Base-by-base conservation (phyloP, 2,113 vertebrate genomes). In the Salvator merianae region DNA sequence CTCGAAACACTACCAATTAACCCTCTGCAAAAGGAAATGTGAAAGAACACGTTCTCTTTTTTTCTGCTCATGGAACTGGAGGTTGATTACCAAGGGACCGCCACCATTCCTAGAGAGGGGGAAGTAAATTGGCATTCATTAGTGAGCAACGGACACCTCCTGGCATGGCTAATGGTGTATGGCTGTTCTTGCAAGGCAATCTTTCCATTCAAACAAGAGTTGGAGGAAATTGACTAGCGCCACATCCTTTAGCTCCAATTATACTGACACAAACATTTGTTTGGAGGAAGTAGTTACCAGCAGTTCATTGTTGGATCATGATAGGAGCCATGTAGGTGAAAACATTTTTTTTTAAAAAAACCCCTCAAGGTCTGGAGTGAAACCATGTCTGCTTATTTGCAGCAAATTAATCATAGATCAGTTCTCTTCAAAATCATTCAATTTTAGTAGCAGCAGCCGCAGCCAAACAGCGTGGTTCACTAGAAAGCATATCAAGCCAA, bases 131-230 rank as follows among this genome's bases (percentile, higher is more conserved):
- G 84, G 88, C 70, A n/a, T 88, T 88, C 92, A 95, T 90, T 88
- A 93, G 85, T n/a, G 77, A 66, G 24, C 0, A 0, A 20, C 88
- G 84, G 83, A 84, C 65, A 84, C 70, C 50, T 94, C 91, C 94
- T 94, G 94, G 90, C 91, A 91, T 94, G 95, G 88, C 80, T 76
- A 10, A 77, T 88, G 81, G 66, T 77, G 80, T 89, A 79, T 72
- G 76, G 10, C 10, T 90, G 82, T 86, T 71, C 88, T 91, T 82
- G 76, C 68, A 71, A 86, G 85, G 85, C 66, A 62, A 79, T 50
- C 43, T 87, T 93, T 94, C 91, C 93, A 86, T 94, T 77, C 88
- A 90, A 72, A 77, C 70, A 1, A 88, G 83, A 84, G 80, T 85
- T 86, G 88, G 85, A 85, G 86, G 81, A 85, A 93, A 83, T 30